These are phyloP conservation scores for Hyalella azteca DNA, from an alignment of 2,888 invertebrate species.

Conservation along the genomic window DNA sequence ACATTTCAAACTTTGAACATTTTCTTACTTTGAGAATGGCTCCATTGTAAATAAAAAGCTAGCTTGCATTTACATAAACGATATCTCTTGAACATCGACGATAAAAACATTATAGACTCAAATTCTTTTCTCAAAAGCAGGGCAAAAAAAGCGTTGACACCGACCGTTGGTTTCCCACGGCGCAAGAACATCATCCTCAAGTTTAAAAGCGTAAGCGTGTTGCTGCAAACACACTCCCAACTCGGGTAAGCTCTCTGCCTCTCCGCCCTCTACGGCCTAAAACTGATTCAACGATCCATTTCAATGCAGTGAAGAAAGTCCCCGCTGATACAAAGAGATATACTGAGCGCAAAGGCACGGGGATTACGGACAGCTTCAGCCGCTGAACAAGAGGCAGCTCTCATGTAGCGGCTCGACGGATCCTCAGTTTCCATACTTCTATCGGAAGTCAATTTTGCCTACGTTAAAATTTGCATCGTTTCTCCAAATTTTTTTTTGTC, in stretches of 20 bases:
- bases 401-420: conserved; percentile 6
- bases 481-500: no score
- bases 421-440: no score
- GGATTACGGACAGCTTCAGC: conserved; percentile 13
- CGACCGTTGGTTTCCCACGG: background rate
- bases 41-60: no score
- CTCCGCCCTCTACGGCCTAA: background rate
- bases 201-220: conserved; percentile 34
- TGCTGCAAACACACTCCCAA: conserved; percentile 25
- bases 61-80: no score
- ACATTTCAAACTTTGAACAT: no score
- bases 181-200: conserved; percentile 6
- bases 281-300: conserved; percentile 34
- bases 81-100: no score
- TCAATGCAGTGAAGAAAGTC: conserved; percentile 31
- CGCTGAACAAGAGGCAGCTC: conserved; percentile 10
- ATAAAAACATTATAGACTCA: no score
- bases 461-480: no score
- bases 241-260: conserved; percentile 18
- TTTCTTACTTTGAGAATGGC: no score
- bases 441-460: no score
- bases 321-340: background rate
- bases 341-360: background rate
- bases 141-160: background rate
- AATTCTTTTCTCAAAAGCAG: no score